A percentile compares a stretch with the other conserved stretches of the same genome.
Evolutionary conservation across 2,888 invertebrate species (phyloP).

Genomic region (Nephrocerus scutellatus): DNA sequence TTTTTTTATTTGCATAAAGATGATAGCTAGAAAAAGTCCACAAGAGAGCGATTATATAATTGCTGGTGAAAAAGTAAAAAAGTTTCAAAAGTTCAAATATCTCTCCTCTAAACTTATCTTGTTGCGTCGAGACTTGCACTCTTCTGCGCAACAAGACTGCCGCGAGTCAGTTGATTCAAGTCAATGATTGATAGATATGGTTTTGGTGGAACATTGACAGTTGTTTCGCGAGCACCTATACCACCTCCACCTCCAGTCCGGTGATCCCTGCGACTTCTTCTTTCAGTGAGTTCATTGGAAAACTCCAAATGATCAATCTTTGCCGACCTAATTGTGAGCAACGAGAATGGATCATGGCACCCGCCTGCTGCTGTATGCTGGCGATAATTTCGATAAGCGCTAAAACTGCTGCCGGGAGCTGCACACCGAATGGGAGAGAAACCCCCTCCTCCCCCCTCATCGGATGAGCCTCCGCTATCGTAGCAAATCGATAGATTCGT

Average conservation of each 20-base stretch:
- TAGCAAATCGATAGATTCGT: conserved; percentile 53
- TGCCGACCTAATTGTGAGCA: conserved; percentile 35
- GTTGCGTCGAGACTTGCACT: no score
- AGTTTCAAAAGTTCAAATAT: no score
- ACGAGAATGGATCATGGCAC: conserved; percentile 41
- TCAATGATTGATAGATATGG: conserved; percentile 67
- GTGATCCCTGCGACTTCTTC: conserved; percentile 6
- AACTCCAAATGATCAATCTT: conserved; percentile 34
- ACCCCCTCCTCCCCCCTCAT: conserved; percentile 46
- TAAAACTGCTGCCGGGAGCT: conserved; percentile 38
- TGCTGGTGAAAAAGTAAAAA: no score
- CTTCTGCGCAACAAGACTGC: conserved; percentile 51
- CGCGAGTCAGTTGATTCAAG: conserved; percentile 62
- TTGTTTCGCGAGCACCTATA: conserved; percentile 25
- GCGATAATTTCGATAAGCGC: conserved; percentile 36
- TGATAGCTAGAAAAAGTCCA: no score
- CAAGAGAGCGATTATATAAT: no score
- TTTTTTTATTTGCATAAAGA: no score
- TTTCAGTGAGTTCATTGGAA: conserved; percentile 26
- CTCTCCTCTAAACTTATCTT: no score
- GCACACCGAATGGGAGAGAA: conserved; percentile 39
- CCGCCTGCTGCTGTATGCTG: conserved; percentile 25
- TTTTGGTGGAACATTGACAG: conserved; percentile 49
- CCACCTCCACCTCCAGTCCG: conserved; percentile 13
- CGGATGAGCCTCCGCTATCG: conserved; percentile 49